Conservation (phyloP, 2,113 vertebrate species). For the Dromiciops gliroides region DNA sequence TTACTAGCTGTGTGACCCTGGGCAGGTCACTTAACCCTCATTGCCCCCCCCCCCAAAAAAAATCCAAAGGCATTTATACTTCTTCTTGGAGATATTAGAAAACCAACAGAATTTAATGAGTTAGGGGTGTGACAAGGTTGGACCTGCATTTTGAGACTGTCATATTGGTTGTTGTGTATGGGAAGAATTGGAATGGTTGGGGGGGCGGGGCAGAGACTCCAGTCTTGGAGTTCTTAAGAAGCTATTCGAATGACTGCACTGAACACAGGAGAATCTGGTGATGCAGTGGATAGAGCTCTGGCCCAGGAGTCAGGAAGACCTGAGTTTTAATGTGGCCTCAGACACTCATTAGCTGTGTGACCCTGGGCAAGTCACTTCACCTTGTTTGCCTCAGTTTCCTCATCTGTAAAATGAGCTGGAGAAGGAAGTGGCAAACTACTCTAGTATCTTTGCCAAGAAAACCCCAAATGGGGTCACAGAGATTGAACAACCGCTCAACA, state of each 20-base stretch:
- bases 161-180: background rate
- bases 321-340: background rate
- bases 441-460: background rate
- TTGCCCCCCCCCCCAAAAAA: too few relatives aligned
- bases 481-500: background rate
- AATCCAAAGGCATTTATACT: background rate
- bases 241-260: background rate
- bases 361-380: background rate
- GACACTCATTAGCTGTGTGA: background rate
- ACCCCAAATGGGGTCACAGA: background rate
- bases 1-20: too few relatives aligned
- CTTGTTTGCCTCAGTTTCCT: background rate
- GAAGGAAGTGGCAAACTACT: background rate
- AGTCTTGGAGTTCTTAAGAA: background rate
- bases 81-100: background rate
- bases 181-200: background rate
- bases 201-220: too few relatives aligned
- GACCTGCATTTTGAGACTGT: background rate
- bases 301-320: background rate
- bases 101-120: background rate
- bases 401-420: background rate
- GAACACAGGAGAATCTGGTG: too few relatives aligned
- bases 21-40: too few relatives aligned
- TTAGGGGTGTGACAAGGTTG: background rate
- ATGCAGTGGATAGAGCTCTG: background rate